phyloP scores from a whole-genome alignment of 2,113 vertebrate genomes.

The Ovibos moschatus region DNA sequence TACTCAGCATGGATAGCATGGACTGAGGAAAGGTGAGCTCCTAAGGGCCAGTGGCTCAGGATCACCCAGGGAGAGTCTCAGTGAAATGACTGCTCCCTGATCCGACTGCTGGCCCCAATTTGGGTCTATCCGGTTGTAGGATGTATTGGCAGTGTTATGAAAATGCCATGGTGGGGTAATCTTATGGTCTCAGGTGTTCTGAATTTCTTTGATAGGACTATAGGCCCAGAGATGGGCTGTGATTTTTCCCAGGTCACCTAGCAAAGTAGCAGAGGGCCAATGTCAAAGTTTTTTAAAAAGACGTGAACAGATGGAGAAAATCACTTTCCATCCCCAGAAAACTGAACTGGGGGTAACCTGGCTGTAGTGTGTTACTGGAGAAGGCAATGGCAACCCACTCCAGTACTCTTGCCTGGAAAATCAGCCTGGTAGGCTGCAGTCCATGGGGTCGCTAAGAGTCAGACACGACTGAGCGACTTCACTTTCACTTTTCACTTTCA shows the following conservation, averaged over 20 bases:
- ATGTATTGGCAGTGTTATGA: not conserved
- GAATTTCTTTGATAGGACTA: not conserved
- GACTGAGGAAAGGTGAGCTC: not conserved
- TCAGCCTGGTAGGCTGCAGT: too few species aligned
- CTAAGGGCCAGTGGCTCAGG: not conserved
- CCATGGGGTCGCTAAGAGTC: too few species aligned
- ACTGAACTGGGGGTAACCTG: not conserved
- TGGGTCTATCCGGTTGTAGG: not conserved
- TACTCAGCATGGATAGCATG: not conserved
- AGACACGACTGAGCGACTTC: too few species aligned
- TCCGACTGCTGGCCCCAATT: not conserved
- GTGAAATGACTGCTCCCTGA: not conserved
- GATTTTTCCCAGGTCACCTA: not conserved
- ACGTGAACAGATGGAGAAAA: not conserved
- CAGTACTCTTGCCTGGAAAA: not conserved
- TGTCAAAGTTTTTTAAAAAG: not conserved
- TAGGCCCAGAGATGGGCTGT: not conserved
- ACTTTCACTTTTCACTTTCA: too few species aligned
- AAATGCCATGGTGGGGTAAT: not conserved
- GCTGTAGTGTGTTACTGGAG: not conserved
- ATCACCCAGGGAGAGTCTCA: accelerated
- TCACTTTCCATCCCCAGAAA: not conserved
- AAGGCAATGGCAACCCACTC: too few species aligned
- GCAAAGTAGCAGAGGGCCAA: not conserved
- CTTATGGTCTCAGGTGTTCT: not conserved